A percentile compares a stretch with the other conserved stretches of the same genome.
Conservation (phyloP, 2,888 invertebrate genomes). For the Scaptomyza cyrtandrae region DNA sequence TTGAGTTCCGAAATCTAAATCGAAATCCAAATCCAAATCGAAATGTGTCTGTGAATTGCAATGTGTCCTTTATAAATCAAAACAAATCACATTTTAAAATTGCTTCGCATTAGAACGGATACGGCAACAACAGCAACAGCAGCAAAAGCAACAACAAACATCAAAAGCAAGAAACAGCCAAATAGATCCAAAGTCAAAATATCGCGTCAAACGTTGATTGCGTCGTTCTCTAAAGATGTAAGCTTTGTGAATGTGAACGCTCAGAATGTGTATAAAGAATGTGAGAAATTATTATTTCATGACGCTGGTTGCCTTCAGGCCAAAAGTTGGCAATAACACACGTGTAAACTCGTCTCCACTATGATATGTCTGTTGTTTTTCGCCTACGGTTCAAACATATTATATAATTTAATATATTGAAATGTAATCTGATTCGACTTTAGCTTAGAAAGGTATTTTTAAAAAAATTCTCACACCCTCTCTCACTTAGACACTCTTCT, state of each 20-base stretch:
- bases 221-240: constrained; percentile 52
- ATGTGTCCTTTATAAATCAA: constrained; percentile 72
- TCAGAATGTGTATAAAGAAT: constrained; percentile 17
- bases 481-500: constrained; percentile 5
- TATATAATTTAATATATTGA: constrained; percentile 57
- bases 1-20: constrained; percentile 9
- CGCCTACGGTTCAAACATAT: background rate
- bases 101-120: constrained; percentile 69
- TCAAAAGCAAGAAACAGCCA: constrained; percentile 10
- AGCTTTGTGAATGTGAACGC: constrained; percentile 34
- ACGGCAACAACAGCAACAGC: constrained; percentile 28
- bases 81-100: constrained; percentile 71
- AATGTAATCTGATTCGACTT: constrained; percentile 58
- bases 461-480: background rate
- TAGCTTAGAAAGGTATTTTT: constrained; percentile 10
- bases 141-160: constrained; percentile 31
- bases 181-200: constrained; percentile 67
- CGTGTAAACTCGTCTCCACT: background rate
- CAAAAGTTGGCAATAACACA: constrained; percentile 11
- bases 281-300: constrained; percentile 43
- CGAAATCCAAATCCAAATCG: constrained; percentile 7
- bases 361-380: background rate
- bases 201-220: constrained; percentile 67
- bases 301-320: constrained; percentile 1
- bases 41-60: constrained; percentile 43